phyloP scores from a whole-genome alignment of 2,797 vertebrate genomes.

The Decapterus maruadsi region DNA sequence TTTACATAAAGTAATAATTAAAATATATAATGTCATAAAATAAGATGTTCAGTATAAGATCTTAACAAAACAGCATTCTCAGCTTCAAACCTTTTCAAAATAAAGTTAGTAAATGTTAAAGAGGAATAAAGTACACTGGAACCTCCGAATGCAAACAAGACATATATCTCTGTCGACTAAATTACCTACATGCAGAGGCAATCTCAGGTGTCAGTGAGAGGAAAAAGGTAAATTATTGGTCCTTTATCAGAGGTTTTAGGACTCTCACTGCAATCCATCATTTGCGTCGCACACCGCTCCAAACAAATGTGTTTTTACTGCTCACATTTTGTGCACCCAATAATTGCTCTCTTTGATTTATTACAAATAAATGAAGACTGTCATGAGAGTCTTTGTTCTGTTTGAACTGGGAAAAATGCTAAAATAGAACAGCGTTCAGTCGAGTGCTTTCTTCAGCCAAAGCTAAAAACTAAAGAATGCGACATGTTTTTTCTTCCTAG shows the following conservation, averaged over 20 bases:
- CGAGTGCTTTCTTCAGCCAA: too few species aligned
- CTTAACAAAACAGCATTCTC: not conserved
- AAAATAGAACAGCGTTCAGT: too few species aligned
- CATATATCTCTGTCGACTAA: not conserved
- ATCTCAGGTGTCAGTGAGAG: constrained; percentile 7
- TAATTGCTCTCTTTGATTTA: constrained; percentile 37
- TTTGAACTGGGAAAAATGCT: constrained; percentile 12
- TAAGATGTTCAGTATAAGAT: too few species aligned
- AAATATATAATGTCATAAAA: constrained; percentile 2
- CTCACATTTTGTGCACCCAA: constrained; percentile 9
- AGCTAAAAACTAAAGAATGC: too few species aligned
- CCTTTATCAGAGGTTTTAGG: constrained; percentile 18
- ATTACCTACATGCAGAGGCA: not conserved
- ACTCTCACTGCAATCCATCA: constrained; percentile 58
- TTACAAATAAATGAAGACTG: constrained; percentile 4
- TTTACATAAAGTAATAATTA: not conserved
- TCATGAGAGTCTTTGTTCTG: constrained; percentile 3
- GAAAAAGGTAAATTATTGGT: constrained; percentile 2
- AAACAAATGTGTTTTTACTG: constrained; percentile 47
- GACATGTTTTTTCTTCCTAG: too few species aligned
- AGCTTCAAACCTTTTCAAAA: not conserved
- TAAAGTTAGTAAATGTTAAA: not conserved
- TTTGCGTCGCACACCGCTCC: constrained; percentile 20
- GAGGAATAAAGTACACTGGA: not conserved
- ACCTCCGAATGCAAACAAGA: not conserved